Conservation (phyloP, 2,888 invertebrate species). For the Heliconius ismenius region DNA sequence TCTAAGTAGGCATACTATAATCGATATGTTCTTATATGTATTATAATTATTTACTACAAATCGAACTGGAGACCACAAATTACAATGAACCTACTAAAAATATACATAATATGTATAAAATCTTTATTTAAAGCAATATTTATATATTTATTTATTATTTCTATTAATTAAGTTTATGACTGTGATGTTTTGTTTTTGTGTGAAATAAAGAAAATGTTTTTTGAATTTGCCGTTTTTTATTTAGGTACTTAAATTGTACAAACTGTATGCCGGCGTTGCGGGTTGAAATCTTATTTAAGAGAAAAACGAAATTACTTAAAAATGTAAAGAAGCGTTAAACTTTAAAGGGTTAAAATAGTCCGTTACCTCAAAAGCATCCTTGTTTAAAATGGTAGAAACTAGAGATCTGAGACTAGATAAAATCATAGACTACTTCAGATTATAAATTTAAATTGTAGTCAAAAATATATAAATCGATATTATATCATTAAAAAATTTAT, state of each 20-base stretch:
- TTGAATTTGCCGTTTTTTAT: conserved; percentile 1
- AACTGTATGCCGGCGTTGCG: not conserved
- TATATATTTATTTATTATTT: conserved; percentile 34
- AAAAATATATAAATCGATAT: no score
- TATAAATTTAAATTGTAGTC: no score
- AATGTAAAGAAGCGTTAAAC: not conserved
- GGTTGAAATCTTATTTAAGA: not conserved
- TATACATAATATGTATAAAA: not conserved
- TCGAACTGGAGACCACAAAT: no score
- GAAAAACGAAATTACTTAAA: not conserved
- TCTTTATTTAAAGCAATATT: not conserved
- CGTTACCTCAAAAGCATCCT: no score
- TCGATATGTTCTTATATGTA: no score
- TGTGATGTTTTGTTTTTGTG: conserved; percentile 42
- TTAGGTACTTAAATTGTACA: not conserved
- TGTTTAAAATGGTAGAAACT: no score
- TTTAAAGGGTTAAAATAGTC: no score
- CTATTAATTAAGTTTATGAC: conserved; percentile 28
- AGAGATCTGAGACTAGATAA: no score
- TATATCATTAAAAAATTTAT: no score
- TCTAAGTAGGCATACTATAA: no score
- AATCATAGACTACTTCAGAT: no score
- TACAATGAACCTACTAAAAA: not conserved
- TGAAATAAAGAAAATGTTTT: conserved; percentile 44
- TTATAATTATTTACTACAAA: no score